Percentiles rank a stretch among this genome's conserved stretches.
phyloP scores from a whole-genome alignment of 2,797 vertebrate species.

The Oryzias dopingdopingensis region DNA sequence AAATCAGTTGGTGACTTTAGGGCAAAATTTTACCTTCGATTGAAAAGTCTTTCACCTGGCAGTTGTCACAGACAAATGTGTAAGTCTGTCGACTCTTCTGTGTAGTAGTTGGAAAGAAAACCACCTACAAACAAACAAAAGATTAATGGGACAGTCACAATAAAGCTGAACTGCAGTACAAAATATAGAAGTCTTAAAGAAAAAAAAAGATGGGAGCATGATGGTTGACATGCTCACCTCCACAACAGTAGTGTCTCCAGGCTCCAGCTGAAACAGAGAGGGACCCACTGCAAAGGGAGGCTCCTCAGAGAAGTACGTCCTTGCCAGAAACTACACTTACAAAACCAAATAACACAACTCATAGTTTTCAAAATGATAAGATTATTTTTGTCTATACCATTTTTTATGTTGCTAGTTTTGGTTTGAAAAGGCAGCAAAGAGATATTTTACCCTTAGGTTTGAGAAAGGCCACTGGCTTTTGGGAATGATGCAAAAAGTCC shows the following conservation, averaged over 20 bases:
- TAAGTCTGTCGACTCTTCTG: constrained; percentile 76
- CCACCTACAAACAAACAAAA: constrained; percentile 74
- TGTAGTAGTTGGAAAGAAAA: constrained; percentile 83
- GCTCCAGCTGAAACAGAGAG: constrained; percentile 80
- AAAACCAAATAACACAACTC: background rate
- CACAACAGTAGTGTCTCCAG: constrained; percentile 75
- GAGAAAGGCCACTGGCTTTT: constrained; percentile 81
- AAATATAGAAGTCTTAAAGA: no score
- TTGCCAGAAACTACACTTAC: constrained; percentile 71
- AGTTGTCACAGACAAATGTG: constrained; percentile 87
- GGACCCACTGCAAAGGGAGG: constrained; percentile 88
- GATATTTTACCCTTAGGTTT: constrained; percentile 77
- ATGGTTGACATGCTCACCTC: constrained; percentile 76
- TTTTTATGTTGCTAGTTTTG: background rate
- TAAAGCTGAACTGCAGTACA: no score
- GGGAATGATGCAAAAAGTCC: constrained; percentile 87
- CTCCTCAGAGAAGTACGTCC: constrained; percentile 76
- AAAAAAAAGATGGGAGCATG: background rate
- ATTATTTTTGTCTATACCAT: background rate
- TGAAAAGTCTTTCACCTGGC: constrained; percentile 83
- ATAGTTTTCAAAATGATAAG: background rate
- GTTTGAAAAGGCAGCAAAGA: background rate
- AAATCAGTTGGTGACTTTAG: background rate
- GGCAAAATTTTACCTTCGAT: constrained; percentile 77
- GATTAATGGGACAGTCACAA: no score